Conservation (phyloP, 2,888 invertebrate genomes). For the Andricus curvator region DNA sequence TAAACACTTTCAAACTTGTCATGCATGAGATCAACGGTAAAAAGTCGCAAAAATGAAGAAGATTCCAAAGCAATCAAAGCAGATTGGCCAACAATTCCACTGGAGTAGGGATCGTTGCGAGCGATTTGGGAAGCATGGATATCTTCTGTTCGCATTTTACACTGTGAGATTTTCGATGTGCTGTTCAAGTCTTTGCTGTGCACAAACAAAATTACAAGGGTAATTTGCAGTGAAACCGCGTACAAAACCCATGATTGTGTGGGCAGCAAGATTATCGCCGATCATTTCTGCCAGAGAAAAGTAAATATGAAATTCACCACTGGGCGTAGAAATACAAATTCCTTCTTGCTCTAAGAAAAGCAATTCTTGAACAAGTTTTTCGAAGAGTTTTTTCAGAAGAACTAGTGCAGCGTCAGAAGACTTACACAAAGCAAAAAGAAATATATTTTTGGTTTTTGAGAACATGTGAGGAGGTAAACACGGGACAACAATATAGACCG, state of each 20-base stretch:
- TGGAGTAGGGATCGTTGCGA: background rate
- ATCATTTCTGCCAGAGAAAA: slow-evolving; percentile 41
- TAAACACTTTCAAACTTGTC: slow-evolving; percentile 52
- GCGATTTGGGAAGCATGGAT: slow-evolving; percentile 40
- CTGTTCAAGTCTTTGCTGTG: slow-evolving; percentile 38
- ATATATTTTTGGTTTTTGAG: background rate
- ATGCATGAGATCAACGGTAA: slow-evolving; percentile 51
- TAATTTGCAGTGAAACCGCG: slow-evolving; percentile 50
- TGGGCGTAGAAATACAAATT: slow-evolving; percentile 22
- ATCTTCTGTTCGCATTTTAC: slow-evolving; percentile 43
- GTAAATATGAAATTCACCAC: background rate
- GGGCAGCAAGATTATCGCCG: slow-evolving; percentile 53
- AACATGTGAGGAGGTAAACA: background rate
- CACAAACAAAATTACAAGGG: slow-evolving; percentile 50
- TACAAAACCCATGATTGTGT: slow-evolving; percentile 50
- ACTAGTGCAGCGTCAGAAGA: background rate
- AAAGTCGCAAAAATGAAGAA: slow-evolving; percentile 25
- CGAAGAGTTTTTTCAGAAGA: slow-evolving; percentile 45
- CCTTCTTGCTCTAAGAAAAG: slow-evolving; percentile 41
- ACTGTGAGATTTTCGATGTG: slow-evolving; percentile 40
- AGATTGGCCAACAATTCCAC: slow-evolving; percentile 24
- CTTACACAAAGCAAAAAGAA: background rate
- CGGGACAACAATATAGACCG: background rate
- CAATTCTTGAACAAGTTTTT: slow-evolving; percentile 39
- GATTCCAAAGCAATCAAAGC: slow-evolving; percentile 43